Evolutionary conservation across 2,113 vertebrate genomes (phyloP).

Genomic region (Himantopus leucocephalus): DNA sequence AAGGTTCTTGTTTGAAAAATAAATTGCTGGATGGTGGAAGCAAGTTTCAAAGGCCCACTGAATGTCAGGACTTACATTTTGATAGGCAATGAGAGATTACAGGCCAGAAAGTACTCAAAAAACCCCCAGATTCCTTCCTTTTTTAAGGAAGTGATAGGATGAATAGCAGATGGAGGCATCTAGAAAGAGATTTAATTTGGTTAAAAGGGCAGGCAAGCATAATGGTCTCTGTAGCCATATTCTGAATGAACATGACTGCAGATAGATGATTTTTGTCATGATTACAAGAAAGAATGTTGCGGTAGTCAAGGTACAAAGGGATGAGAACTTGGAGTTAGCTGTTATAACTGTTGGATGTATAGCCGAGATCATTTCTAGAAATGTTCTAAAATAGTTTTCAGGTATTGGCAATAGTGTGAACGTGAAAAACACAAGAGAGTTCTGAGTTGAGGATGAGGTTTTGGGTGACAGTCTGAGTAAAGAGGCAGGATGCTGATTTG

Average conservation of each 20-base stretch:
- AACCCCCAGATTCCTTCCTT: accelerated
- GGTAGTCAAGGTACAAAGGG: not conserved
- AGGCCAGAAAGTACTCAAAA: not conserved
- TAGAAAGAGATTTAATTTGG: not conserved
- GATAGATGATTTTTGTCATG: not conserved
- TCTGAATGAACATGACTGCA: not conserved
- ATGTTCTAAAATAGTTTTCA: not conserved
- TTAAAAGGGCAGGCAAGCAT: not conserved
- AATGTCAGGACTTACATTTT: not conserved
- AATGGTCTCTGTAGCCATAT: not conserved
- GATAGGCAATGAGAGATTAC: not conserved
- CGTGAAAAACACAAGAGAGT: not conserved
- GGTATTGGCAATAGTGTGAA: not conserved
- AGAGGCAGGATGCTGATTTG: not conserved
- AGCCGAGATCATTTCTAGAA: not conserved
- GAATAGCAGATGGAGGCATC: not conserved
- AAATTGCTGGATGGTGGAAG: not conserved
- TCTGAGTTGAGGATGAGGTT: not conserved
- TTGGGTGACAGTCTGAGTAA: not conserved
- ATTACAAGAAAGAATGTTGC: not conserved
- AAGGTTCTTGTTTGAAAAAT: not conserved
- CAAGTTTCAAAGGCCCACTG: not conserved
- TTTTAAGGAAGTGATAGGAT: not conserved
- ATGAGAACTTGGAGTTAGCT: not conserved
- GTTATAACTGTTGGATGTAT: not conserved